Base-by-base conservation (phyloP, 2,888 invertebrate species). In the Drosophila yooni region DNA sequence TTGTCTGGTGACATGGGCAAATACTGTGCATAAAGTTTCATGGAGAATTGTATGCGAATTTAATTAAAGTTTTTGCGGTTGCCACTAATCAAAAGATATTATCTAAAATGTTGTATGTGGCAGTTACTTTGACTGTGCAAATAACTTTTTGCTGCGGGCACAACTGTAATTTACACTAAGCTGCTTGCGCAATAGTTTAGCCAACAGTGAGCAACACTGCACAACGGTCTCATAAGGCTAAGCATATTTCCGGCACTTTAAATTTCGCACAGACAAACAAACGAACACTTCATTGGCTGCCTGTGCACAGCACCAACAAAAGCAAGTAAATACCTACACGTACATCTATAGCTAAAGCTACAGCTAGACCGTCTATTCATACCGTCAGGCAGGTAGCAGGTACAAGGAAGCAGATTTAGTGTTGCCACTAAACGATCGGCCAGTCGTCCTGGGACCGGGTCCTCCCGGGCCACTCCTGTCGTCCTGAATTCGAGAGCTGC, bases 21-120 rank as follows among this genome's bases (percentile, higher is more conserved):
- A 82, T 75, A 74, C 85, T 72, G 85, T 67, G 88, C 88, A 86
- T 84, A 89, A 89, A 89, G 80, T 86, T 86, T 87, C 68, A 54
- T 60, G 56, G 72, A 70, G 80, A 80, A 81, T 76, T 89, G 82
- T 83, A 88, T 86, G 87, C 74, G 86, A 90, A 90, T 88, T 88
- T 88, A 88, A 88, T 88, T 88, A 88, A 88, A 88, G 87, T 88
- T 88, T 88, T 78, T 86, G 89, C 88, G 89, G 80, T 77, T 89
- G 83, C 86, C 88, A 89, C 90, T 87, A 89, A 89, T 88, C 87
- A 89, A 87, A 89, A 89, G 87, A 88, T 89, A 88, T 89, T 89
- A 87, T 89, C 90, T 89, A 65, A 71, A 79, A 75, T 77, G 70
- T 69, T 67, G 67, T 78, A 78, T 75, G 67, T 60, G 63, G 79